A percentile compares a stretch with the other conserved stretches of the same genome.
phyloP scores from a whole-genome alignment of 2,113 vertebrate genomes.

The Otolemur garnettii region DNA sequence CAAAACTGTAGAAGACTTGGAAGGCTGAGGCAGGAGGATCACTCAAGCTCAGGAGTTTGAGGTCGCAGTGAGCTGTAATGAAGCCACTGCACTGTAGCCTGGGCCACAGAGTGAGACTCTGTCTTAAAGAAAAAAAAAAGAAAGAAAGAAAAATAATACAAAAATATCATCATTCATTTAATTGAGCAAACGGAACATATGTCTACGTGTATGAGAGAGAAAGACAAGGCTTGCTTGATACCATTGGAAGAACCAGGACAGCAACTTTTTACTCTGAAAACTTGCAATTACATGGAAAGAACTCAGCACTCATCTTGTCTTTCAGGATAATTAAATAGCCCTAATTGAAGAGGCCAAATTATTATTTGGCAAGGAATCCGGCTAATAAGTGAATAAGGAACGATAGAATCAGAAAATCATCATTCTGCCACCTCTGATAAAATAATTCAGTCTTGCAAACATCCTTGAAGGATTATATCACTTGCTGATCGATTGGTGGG shows the following conservation, averaged over 20 bases:
- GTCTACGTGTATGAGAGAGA: no score
- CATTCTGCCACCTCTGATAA: not conserved
- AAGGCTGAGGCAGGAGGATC: no score
- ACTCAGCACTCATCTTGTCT: not conserved
- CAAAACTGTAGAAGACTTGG: no score
- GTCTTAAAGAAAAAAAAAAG: not conserved
- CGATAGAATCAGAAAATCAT: not conserved
- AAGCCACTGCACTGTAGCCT: no score
- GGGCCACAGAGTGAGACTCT: no score
- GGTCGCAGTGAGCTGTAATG: no score
- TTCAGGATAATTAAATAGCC: conserved; percentile 2
- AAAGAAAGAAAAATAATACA: not conserved
- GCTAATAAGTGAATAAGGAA: not conserved
- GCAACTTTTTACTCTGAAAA: conserved; percentile 2
- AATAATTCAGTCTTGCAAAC: not conserved
- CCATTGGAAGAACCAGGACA: not conserved
- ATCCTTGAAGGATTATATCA: not conserved
- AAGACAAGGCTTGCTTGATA: not conserved
- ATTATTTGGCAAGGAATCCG: not conserved
- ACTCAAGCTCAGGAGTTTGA: no score
- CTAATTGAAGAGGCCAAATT: not conserved
- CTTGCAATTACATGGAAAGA: not conserved
- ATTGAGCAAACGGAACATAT: not conserved
- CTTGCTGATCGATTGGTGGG: not conserved
- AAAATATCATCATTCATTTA: not conserved